Conservation (phyloP, 64 coral and sea anemone species). For the Montipora capricornis region DNA sequence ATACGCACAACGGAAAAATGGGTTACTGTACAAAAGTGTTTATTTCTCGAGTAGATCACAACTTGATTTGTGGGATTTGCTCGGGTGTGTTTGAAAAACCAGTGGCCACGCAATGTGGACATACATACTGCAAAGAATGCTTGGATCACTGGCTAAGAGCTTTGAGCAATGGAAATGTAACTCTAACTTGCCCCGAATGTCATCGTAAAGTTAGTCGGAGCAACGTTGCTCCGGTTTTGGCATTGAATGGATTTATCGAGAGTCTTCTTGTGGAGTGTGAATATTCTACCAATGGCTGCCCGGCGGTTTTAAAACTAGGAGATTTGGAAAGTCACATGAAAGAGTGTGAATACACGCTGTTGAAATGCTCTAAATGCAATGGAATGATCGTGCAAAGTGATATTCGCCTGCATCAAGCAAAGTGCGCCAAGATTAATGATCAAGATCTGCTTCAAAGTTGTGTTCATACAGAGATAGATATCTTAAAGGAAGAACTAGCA, state of each 20-base stretch:
- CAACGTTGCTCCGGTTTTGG: conserved; percentile 43
- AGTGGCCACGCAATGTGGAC: conserved; percentile 73
- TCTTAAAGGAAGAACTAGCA: conserved; percentile 69
- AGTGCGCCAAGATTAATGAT: conserved; percentile 49
- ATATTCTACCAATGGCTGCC: conserved; percentile 33
- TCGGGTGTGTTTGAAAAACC: conserved; percentile 85
- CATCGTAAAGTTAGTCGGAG: background rate
- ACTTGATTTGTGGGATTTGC: conserved; percentile 87
- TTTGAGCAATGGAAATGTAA: background rate
- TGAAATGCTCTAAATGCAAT: conserved; percentile 70
- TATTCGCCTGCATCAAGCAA: conserved; percentile 63
- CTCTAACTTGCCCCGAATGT: conserved; percentile 48
- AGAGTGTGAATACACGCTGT: conserved; percentile 35
- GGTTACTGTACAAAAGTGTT: conserved; percentile 76
- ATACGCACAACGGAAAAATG: conserved; percentile 32
- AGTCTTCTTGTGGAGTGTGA: conserved; percentile 53
- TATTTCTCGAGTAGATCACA: conserved; percentile 70
- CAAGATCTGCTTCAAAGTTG: background rate
- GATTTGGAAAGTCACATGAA: conserved; percentile 73
- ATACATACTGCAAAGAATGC: conserved; percentile 89
- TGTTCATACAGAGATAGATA: conserved; percentile 47
- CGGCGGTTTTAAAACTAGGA: conserved; percentile 79
- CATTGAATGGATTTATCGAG: conserved; percentile 51
- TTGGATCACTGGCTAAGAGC: conserved; percentile 48
- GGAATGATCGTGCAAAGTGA: conserved; percentile 37